Conservation (phyloP, 2,113 vertebrate species). For the Pollimyrus isidori region DNA sequence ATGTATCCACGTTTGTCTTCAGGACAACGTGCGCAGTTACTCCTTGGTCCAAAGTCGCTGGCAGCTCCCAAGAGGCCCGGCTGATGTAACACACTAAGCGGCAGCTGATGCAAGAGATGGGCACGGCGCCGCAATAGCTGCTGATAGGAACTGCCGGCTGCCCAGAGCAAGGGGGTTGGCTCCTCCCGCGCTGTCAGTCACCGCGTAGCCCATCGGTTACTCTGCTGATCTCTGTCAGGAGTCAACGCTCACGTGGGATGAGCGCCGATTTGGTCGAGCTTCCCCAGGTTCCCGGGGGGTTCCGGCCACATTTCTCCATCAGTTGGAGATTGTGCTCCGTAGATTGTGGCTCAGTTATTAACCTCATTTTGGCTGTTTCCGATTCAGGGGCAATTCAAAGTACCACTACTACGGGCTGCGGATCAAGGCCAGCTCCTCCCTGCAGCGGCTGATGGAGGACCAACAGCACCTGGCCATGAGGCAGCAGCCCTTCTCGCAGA, state of each 20-base stretch:
- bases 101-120: neutral
- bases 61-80: neutral
- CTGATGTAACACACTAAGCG: neutral
- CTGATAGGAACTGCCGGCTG: neutral
- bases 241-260: neutral
- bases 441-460: conserved; percentile 84
- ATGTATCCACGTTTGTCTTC: neutral
- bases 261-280: neutral
- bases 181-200: neutral
- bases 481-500: conserved; percentile 88
- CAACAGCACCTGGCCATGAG: conserved; percentile 90
- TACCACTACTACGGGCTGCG: conserved; percentile 90
- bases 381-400: conserved; percentile 80
- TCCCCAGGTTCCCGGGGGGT: neutral
- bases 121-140: neutral
- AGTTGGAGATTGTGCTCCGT: neutral
- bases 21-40: neutral
- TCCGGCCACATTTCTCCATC: neutral
- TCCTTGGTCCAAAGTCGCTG: neutral
- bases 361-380: neutral
- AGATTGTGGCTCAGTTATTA: neutral
- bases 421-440: conserved; percentile 83
- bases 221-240: neutral
- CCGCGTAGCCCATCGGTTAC: neutral
- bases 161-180: neutral